Conservation (phyloP, 2,113 vertebrate species). For the rat (Rattus norvegicus) region DNA sequence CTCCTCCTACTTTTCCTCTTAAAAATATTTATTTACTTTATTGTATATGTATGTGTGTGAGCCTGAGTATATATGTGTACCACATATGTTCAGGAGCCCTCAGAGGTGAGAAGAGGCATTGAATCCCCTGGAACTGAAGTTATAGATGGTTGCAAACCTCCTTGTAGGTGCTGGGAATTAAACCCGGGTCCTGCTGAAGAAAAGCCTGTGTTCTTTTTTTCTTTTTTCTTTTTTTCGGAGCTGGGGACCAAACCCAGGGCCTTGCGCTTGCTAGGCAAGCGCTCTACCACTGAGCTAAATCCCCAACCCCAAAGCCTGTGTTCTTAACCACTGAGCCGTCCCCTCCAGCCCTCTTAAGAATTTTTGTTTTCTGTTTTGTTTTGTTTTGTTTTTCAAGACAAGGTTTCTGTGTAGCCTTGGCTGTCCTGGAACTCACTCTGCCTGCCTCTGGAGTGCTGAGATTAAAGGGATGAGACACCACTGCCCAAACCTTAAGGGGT, state of each 20-base stretch:
- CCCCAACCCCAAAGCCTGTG: not conserved
- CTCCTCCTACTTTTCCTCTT: not conserved
- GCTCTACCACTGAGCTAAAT: too few species aligned
- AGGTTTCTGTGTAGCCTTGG: not conserved
- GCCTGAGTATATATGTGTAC: not conserved
- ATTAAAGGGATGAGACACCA: too few species aligned
- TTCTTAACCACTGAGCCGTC: not conserved
- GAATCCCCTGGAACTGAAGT: not conserved
- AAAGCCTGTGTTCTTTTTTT: not conserved
- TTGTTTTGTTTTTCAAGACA: not conserved
- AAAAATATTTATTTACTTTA: constrained; percentile 3
- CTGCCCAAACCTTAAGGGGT: not conserved
- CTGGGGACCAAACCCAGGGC: too few species aligned
- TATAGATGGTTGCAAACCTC: not conserved
- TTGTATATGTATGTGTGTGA: not conserved
- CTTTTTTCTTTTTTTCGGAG: too few species aligned
- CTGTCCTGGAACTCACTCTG: too few species aligned
- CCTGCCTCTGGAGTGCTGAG: too few species aligned
- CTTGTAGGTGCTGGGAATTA: not conserved
- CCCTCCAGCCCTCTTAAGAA: not conserved
- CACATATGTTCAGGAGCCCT: not conserved
- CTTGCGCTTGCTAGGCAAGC: too few species aligned
- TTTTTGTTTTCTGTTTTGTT: not conserved
- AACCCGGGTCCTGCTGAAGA: not conserved
- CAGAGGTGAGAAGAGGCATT: not conserved